Conservation (phyloP, 2,797 vertebrate genomes). For the Neoniphon sammara region DNA sequence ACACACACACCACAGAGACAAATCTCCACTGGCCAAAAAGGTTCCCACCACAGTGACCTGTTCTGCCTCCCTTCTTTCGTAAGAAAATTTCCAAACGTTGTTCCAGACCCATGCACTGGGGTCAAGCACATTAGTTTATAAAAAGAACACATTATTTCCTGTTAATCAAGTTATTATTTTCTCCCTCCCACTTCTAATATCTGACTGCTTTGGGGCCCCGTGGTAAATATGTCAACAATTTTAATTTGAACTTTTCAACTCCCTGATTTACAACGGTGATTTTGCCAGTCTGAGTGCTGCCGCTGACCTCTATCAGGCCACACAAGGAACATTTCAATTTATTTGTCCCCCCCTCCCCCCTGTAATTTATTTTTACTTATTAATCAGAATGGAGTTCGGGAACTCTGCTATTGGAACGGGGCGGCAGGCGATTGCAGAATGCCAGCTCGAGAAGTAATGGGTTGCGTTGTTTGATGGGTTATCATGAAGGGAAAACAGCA, state of each 20-base stretch:
- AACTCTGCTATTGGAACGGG: slow-evolving; percentile 40
- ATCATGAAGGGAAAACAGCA: slow-evolving; percentile 48
- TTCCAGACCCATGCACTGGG: slow-evolving; percentile 38
- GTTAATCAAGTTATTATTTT: slow-evolving; percentile 70
- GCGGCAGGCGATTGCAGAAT: slow-evolving; percentile 44
- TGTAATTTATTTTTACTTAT: slow-evolving; percentile 65
- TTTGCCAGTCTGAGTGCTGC: slow-evolving; percentile 41
- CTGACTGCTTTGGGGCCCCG: slow-evolving; percentile 25
- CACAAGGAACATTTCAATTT: slow-evolving; percentile 67
- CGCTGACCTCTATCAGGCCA: slow-evolving; percentile 36
- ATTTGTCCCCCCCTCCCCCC: slow-evolving; percentile 25
- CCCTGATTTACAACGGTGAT: slow-evolving; percentile 55
- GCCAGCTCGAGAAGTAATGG: slow-evolving; percentile 32
- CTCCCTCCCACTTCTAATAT: slow-evolving; percentile 48
- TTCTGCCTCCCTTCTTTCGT: slow-evolving; percentile 22
- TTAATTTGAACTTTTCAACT: slow-evolving; percentile 76
- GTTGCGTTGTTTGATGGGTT: slow-evolving; percentile 62
- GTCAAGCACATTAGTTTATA: slow-evolving; percentile 66
- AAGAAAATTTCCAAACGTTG: slow-evolving; percentile 43
- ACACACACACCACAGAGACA: background rate
- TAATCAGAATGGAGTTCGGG: slow-evolving; percentile 60
- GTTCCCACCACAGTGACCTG: slow-evolving; percentile 33
- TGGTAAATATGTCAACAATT: slow-evolving; percentile 55
- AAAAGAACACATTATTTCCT: slow-evolving; percentile 62
- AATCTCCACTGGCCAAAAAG: slow-evolving; percentile 34